Conservation (phyloP, 2,113 vertebrate genomes). For the Antidorcas marsupialis region DNA sequence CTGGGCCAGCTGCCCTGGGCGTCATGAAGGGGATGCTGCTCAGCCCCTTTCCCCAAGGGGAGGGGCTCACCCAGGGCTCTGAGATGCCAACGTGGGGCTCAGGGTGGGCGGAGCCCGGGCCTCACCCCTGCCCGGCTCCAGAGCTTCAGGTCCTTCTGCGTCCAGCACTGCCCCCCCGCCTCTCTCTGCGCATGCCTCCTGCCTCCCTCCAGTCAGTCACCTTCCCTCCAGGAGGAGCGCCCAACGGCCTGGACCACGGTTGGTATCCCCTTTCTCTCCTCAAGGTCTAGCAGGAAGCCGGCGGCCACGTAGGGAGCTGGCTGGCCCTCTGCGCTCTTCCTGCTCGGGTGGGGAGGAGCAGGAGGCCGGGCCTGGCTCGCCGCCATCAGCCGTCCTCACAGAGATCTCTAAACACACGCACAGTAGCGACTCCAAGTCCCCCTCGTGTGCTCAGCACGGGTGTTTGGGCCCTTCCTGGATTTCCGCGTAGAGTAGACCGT, state of each 20-base stretch:
- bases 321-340: accelerated
- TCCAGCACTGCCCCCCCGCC: slow-evolving; percentile 40
- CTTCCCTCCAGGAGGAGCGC: slow-evolving; percentile 71
- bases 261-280: slow-evolving; percentile 68
- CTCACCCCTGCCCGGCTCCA: accelerated
- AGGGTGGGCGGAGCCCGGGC: no score
- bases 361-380: neutral
- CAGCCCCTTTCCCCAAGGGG: neutral
- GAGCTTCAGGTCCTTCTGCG: slow-evolving; percentile 67
- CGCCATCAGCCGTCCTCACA: accelerated
- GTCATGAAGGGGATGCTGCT: accelerated
- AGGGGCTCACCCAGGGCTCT: neutral
- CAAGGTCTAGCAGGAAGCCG: accelerated
- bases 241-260: slow-evolving; percentile 67
- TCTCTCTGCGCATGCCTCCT: slow-evolving; percentile 52
- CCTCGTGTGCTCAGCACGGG: accelerated
- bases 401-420: accelerated
- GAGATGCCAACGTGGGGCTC: accelerated
- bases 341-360: accelerated
- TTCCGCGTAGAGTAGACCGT: accelerated
- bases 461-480: neutral
- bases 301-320: accelerated
- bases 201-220: slow-evolving; percentile 77
- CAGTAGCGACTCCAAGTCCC: accelerated
- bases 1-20: neutral